Base-by-base conservation (phyloP, 2,888 invertebrate genomes). In the Cosmia pyralina region DNA sequence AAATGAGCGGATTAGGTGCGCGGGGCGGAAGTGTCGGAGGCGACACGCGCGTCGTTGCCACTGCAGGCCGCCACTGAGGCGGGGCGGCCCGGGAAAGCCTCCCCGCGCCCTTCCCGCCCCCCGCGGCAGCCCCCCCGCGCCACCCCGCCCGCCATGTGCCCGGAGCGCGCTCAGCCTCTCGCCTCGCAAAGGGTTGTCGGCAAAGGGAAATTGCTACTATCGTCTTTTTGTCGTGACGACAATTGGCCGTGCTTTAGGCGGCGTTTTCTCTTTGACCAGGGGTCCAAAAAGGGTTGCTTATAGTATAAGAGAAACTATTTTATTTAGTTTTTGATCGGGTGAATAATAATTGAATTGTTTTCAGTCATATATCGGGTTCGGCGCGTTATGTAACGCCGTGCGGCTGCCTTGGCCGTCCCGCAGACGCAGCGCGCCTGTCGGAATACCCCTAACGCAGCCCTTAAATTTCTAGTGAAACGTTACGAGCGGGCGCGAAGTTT, bases 31-130 rank as follows among this genome's bases (percentile, higher is more conserved):
- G 94, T 94, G 93, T 94, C 94, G 92, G 93, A 93, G 92, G 93
- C 95, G 95, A 95, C 95, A 95, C 95, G 96, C 96, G 95, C 95
- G 93, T 93, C 94, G 93, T 92, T 93, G 94, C 95, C 94, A 95
- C 95, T 95, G 95, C 95, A 94, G 93, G 92, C 95, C 95, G 95
- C 94, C 96, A 95, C 96, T 95, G 95, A 94, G 96, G 95, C 94
- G 95, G 95, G 95, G 95, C 94, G 95, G 94, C 94, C 94, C 94
- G 94, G 94, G 93, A 89, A 90, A 90, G 90, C 92, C 90, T 89
- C 92, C 93, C 92, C 90, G 90, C 92, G 85, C 92, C 84, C 91
- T 90, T 86, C 89, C 79, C 85, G 65, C 85, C 83, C 87, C 87
- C 87, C 87, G 85, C 88, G 86, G 85, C 83, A 87, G 80, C 86